A percentile compares a stretch with the other conserved stretches of the same genome.
Conservation (phyloP, 2,888 invertebrate species). For the Drosophila greeni region DNA sequence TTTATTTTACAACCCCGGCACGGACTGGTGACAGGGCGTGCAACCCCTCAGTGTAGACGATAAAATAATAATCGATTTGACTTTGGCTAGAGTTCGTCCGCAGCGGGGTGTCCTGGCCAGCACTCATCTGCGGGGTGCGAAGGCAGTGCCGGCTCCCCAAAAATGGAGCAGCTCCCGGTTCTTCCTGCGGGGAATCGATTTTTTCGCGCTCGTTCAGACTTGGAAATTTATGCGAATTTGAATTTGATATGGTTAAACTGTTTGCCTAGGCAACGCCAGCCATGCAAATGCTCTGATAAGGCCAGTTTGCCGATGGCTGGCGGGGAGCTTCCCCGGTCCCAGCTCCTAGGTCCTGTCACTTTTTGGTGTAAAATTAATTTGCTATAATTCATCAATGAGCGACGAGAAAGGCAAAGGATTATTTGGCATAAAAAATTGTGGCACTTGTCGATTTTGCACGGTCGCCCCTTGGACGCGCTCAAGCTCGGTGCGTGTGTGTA, state of each 20-base stretch:
- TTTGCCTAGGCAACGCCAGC: constrained; percentile 66
- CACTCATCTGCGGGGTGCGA: constrained; percentile 42
- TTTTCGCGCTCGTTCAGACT: constrained; percentile 40
- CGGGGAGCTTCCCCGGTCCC: constrained; percentile 41
- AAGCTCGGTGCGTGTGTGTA: constrained; percentile 47
- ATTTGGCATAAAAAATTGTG: constrained; percentile 67
- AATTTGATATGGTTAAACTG: constrained; percentile 72
- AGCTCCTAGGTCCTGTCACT: constrained; percentile 53
- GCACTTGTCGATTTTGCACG: constrained; percentile 65
- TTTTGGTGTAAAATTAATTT: constrained; percentile 75
- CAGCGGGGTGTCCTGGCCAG: constrained; percentile 29
- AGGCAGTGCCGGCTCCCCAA: constrained; percentile 5
- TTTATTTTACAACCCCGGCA: constrained; percentile 58
- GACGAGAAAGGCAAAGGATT: constrained; percentile 53
- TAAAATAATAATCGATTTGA: constrained; percentile 74
- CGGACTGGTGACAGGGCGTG: constrained; percentile 35
- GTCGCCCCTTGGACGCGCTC: constrained; percentile 42
- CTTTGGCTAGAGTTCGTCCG: constrained; percentile 58
- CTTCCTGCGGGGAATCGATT: constrained; percentile 65
- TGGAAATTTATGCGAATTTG: constrained; percentile 69
- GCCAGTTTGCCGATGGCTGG: constrained; percentile 11
- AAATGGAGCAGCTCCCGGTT: constrained; percentile 45
- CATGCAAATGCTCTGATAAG: constrained; percentile 67
- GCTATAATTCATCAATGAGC: constrained; percentile 76
- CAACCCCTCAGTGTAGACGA: constrained; percentile 50